Evolutionary conservation across 2,797 vertebrate species (phyloP).

Genomic region (Gymnoscopelus braueri): DNA sequence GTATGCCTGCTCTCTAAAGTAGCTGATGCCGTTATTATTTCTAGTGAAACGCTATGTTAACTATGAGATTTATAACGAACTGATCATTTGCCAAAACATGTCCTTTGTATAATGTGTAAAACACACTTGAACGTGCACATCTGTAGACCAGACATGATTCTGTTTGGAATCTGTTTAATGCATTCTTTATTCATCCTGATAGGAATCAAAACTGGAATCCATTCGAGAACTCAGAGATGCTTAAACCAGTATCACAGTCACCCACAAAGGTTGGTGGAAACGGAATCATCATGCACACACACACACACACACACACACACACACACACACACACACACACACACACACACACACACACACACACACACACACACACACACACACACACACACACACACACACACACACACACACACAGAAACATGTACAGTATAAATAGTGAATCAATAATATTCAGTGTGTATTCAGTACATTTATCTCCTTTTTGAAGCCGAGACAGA

Average conservation of each 20-base stretch:
- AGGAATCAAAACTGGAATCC: conserved; percentile 38
- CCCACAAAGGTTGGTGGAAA: conserved; percentile 78
- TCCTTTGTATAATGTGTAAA: too few relatives aligned
- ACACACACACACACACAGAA: background rate
- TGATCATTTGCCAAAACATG: background rate
- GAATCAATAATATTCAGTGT: background rate
- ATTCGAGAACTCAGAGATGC: conserved; percentile 49
- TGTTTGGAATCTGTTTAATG: background rate
- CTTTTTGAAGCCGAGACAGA: conserved; percentile 83
- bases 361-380: background rate
- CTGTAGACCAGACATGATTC: too few relatives aligned
- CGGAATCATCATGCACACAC: background rate
- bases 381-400: background rate
- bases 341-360: background rate
- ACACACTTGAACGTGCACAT: too few relatives aligned
- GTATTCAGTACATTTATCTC: background rate
- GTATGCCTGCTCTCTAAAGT: background rate
- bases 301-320: background rate
- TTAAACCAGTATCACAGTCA: conserved; percentile 51
- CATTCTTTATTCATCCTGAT: conserved; percentile 21
- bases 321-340: background rate
- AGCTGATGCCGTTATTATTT: background rate
- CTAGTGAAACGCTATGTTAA: background rate
- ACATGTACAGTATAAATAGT: background rate
- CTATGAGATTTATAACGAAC: background rate